Percentiles rank a stretch among this genome's conserved stretches.
Conservation (phyloP, 2,113 vertebrate species). For the Sardina pilchardus region DNA sequence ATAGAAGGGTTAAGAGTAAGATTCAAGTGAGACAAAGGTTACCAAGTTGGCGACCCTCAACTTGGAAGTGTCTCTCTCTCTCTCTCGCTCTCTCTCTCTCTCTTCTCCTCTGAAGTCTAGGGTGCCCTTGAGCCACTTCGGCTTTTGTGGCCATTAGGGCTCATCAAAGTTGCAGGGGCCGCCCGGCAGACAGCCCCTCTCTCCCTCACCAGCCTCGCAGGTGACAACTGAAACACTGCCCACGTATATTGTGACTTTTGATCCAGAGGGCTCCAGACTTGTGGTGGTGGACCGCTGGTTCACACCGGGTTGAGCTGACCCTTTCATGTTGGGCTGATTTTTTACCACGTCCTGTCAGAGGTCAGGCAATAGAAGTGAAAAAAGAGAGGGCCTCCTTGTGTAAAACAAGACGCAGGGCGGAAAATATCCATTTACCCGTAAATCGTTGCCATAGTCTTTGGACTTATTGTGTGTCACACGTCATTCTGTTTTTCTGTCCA, state of each 20-base stretch:
- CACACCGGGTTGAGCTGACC: background rate
- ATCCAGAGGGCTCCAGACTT: background rate
- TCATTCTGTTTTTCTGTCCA: background rate
- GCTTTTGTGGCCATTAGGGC: background rate
- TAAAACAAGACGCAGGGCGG: background rate
- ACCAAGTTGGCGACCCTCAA: background rate
- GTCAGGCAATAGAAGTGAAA: constrained; percentile 3
- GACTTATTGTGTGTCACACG: background rate
- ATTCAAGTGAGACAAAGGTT: background rate
- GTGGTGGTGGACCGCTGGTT: background rate
- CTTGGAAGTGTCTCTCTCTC: background rate
- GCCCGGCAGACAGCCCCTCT: background rate
- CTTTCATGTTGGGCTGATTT: background rate
- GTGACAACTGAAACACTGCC: constrained; percentile 13
- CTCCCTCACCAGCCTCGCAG: background rate
- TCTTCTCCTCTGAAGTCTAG: background rate
- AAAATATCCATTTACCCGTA: background rate
- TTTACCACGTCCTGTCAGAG: background rate
- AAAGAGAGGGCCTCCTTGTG: background rate
- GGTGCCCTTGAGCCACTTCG: background rate
- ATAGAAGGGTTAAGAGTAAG: too few species aligned
- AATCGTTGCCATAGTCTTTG: background rate
- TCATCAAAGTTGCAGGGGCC: background rate
- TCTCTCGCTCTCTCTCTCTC: background rate
- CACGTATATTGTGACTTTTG: constrained; percentile 5